Evolutionary conservation across 2,113 vertebrate species (phyloP), one percentile per base, ranked within the genome.

Genomic region (Paralichthys olivaceus): DNA sequence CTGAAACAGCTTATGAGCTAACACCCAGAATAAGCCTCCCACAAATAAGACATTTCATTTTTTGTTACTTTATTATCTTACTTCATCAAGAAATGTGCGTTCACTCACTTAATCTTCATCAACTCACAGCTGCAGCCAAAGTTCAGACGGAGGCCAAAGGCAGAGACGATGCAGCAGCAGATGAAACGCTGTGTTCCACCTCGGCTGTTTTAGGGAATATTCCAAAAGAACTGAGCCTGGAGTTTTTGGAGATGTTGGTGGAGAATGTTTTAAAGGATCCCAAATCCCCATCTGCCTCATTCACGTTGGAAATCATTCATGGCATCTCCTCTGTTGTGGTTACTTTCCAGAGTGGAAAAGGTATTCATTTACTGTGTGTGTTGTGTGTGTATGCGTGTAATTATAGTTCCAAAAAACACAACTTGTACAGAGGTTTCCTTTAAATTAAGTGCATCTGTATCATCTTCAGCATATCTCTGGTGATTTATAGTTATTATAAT

Each of bases 161-260:
- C 0, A 20, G 2, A 8, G 75, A 64, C 0, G 69, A 80, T 5
- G 43, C 70, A 12, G 1, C 20, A 20, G 77, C 66, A 34, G 72
- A 74, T 0, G 79, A 90, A 23, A 77, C 78, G 19, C 19, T 26
- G 12, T 53, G 57, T 32, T 77, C 79, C 40, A 78, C 77, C 0
- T 29, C 76, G 1, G 90, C 94, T 29, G 84, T 94, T 58, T 84
- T 99, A 67, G 92, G 90, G 86, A 97, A 97, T n/a, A 23, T 96
- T 60, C 34, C 45, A 2, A 84, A 92, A 15, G 63, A 58, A 0
- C 1, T 59, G 2, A 72, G 22, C 15, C 57, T 75, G 0, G 84
- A 79, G 1, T 85, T 94, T 40, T 43, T 98, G 65, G 77, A 68
- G 83, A 83, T 97, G 83, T 74, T 98, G 74, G 88, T 99, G 54